Conservation (phyloP, 2,888 invertebrate species). For the Cryptocheilus praepositus region DNA sequence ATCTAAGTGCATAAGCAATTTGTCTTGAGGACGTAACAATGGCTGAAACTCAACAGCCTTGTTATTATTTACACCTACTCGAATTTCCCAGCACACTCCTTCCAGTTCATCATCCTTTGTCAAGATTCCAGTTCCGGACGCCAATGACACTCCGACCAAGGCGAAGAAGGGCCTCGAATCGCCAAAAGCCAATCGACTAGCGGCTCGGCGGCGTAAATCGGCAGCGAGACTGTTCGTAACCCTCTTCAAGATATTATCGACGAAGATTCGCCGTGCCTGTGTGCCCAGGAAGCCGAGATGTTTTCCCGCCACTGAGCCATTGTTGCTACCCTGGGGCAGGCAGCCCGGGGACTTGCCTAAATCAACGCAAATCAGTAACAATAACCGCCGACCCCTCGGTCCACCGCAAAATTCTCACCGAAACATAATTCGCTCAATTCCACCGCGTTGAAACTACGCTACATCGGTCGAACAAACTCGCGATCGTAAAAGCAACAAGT, state of each 20-base stretch:
- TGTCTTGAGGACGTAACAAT: too few relatives aligned
- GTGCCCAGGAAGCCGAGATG: conserved; percentile 75
- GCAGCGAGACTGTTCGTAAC: conserved; percentile 82
- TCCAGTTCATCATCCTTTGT: conserved; percentile 87
- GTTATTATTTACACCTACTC: conserved; percentile 73
- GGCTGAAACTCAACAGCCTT: too few relatives aligned
- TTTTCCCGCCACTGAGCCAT: conserved; percentile 57
- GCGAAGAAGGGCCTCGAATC: conserved; percentile 86
- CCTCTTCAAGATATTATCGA: conserved; percentile 82
- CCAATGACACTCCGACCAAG: conserved; percentile 83
- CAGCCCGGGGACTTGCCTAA: conserved; percentile 70
- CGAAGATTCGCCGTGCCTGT: conserved; percentile 81
- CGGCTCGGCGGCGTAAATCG: conserved; percentile 80
- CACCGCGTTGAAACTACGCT: too few relatives aligned
- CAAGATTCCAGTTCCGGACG: conserved; percentile 83
- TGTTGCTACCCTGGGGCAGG: conserved; percentile 61
- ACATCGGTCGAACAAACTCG: too few relatives aligned
- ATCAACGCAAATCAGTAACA: neutral
- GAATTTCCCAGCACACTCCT: conserved; percentile 86
- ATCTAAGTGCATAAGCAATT: too few relatives aligned
- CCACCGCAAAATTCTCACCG: too few relatives aligned
- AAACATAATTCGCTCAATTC: too few relatives aligned
- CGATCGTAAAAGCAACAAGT: too few relatives aligned
- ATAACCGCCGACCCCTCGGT: too few relatives aligned
- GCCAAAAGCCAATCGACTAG: conserved; percentile 80